Conservation (phyloP, 2,797 vertebrate genomes). For the Lindbergichthys nudifrons region DNA sequence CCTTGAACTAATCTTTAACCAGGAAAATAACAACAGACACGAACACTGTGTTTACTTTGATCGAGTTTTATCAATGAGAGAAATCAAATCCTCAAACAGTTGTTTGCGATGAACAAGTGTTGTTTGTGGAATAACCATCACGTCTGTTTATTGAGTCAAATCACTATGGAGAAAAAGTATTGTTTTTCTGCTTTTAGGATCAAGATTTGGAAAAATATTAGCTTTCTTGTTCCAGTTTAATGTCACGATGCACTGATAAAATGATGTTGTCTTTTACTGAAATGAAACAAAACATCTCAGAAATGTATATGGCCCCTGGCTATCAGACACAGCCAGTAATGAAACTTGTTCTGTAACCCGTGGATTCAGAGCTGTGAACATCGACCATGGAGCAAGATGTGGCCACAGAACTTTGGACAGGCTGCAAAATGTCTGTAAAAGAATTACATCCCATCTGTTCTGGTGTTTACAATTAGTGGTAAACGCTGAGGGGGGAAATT, state of each 20-base stretch:
- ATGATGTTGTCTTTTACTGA: constrained; percentile 3
- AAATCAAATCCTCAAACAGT: constrained; percentile 36
- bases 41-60: constrained; percentile 5
- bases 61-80: constrained; percentile 20
- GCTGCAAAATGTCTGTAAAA: constrained; percentile 58
- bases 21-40: constrained; percentile 30
- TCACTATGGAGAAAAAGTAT: constrained; percentile 27
- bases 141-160: constrained; percentile 44
- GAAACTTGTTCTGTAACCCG: constrained; percentile 26
- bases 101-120: constrained; percentile 43
- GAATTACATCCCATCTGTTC: constrained; percentile 76
- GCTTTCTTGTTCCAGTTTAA: constrained; percentile 9
- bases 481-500: constrained; percentile 63
- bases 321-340: background rate
- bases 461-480: constrained; percentile 75
- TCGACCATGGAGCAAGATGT: constrained; percentile 54
- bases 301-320: background rate
- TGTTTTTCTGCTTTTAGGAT: constrained; percentile 24
- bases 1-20: constrained; percentile 33
- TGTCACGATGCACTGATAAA: background rate
- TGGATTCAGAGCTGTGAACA: constrained; percentile 46
- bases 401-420: constrained; percentile 59
- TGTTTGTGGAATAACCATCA: constrained; percentile 50
- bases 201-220: constrained; percentile 26
- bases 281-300: constrained; percentile 22